Evolutionary conservation across 2,113 vertebrate species (phyloP).

Genomic region (Ranitomeya variabilis): DNA sequence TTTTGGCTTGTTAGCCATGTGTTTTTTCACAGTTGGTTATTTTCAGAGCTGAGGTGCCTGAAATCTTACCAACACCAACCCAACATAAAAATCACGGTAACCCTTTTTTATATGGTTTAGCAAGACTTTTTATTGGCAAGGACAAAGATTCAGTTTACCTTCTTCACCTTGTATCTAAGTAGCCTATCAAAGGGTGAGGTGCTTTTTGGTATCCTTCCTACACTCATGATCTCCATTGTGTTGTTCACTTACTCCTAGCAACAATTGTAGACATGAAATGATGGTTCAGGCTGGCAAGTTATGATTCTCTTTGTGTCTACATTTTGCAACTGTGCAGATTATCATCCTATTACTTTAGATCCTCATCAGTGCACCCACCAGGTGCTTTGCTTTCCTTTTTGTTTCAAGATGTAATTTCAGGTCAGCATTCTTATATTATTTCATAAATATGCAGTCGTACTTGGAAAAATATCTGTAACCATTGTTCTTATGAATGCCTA

Average conservation of each 20-base stretch:
- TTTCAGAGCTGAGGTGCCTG: too few relatives aligned
- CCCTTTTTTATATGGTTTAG: too few relatives aligned
- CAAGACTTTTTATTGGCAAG: too few relatives aligned
- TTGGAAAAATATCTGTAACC: slow-evolving; percentile 4
- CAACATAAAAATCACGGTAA: too few relatives aligned
- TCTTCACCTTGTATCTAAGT: too few relatives aligned
- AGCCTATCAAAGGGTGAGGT: too few relatives aligned
- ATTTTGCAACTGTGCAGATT: not conserved
- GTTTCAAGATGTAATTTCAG: not conserved
- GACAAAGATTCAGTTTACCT: too few relatives aligned
- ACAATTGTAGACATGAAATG: not conserved
- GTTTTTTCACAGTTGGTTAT: too few relatives aligned
- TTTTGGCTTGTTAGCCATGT: too few relatives aligned
- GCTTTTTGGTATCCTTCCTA: too few relatives aligned
- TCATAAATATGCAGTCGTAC: not conserved
- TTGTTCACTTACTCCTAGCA: not conserved
- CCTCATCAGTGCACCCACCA: not conserved
- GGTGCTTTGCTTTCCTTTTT: not conserved
- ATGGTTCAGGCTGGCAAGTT: not conserved
- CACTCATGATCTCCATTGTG: not conserved
- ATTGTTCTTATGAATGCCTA: slow-evolving; percentile 15
- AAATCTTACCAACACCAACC: too few relatives aligned
- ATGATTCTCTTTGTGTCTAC: not conserved
- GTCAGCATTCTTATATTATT: not conserved
- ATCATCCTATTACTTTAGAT: not conserved